Conservation (phyloP, 2,113 vertebrate genomes). For the Callocephalon fimbriatum region DNA sequence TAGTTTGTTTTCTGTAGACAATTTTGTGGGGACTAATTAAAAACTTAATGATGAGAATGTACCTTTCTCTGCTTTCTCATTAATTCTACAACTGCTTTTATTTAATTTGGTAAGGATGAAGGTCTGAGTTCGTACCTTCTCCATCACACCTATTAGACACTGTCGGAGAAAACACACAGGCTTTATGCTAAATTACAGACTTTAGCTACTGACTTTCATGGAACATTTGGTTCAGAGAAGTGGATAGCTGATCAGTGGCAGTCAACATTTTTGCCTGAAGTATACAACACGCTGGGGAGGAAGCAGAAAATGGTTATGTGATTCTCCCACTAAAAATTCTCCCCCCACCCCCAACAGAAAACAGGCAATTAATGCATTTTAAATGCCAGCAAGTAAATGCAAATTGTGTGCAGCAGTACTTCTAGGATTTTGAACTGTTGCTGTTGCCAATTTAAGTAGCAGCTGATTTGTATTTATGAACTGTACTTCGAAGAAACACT, state of each 20-base stretch:
- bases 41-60: neutral
- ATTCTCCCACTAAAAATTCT: neutral
- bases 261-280: neutral
- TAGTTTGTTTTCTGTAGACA: neutral
- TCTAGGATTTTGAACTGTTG: neutral
- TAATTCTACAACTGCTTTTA: neutral
- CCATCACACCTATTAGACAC: neutral
- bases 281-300: accelerated
- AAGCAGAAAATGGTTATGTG: neutral
- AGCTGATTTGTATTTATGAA: neutral
- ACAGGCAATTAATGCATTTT: neutral
- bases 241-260: neutral
- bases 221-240: neutral
- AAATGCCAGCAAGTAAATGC: neutral
- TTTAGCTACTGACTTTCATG: neutral
- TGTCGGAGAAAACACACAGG: neutral
- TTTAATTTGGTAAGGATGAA: neutral
- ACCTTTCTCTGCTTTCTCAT: neutral
- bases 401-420: neutral
- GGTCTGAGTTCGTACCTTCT: neutral
- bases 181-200: neutral
- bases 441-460: neutral
- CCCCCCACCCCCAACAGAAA: neutral
- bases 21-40: neutral
- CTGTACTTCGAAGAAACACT: neutral